A percentile compares a stretch with the other conserved stretches of the same genome.
Evolutionary conservation across 2,888 invertebrate genomes (phyloP).

Genomic region (Oasisia sp.): DNA sequence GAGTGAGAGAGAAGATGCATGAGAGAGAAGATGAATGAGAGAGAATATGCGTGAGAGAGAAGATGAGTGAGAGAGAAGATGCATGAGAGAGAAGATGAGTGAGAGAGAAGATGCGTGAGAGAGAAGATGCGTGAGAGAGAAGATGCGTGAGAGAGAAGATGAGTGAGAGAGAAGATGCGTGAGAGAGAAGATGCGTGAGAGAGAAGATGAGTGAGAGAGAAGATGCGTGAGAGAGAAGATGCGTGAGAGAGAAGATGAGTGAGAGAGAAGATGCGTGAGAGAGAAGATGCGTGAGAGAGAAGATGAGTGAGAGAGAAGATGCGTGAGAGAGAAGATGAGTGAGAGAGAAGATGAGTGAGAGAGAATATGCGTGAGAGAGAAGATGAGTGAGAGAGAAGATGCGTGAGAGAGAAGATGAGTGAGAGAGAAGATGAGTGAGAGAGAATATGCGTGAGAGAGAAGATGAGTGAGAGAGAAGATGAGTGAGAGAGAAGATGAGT

Average conservation of each 20-base stretch:
- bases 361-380: too few relatives aligned
- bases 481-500: background rate
- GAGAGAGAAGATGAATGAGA: too few relatives aligned
- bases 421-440: background rate
- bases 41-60: too few relatives aligned
- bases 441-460: too few relatives aligned
- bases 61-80: background rate
- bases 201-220: background rate
- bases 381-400: background rate
- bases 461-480: background rate
- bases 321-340: background rate
- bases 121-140: background rate
- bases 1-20: background rate
- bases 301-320: background rate
- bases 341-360: background rate
- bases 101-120: background rate
- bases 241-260: background rate
- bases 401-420: background rate
- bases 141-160: background rate
- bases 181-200: too few relatives aligned
- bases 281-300: too few relatives aligned
- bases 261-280: background rate
- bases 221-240: too few relatives aligned
- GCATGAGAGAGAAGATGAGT: background rate
- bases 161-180: background rate